Evolutionary conservation across 2,113 vertebrate genomes (phyloP).

Genomic region (Nycticorax nycticorax): DNA sequence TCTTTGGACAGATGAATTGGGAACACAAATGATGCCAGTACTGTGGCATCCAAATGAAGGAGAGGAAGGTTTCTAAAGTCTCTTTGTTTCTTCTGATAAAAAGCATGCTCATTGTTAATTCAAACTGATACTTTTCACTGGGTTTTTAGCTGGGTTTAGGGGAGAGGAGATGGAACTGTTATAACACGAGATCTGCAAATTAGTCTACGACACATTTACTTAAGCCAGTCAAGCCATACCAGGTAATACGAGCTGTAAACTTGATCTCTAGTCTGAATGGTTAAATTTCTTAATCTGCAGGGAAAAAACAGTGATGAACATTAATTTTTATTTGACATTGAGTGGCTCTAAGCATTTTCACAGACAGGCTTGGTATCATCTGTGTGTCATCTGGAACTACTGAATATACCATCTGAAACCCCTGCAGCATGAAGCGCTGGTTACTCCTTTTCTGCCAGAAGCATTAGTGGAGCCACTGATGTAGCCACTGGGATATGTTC

Average conservation of each 20-base stretch:
- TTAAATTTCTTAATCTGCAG: neutral
- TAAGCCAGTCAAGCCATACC: neutral
- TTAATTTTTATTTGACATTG: neutral
- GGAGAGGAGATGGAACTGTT: neutral
- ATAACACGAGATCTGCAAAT: neutral
- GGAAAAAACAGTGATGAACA: neutral
- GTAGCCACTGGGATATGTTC: constrained; percentile 10
- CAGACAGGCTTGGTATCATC: neutral
- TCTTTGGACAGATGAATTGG: neutral
- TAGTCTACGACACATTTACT: neutral
- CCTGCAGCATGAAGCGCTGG: neutral
- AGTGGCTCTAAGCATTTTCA: neutral
- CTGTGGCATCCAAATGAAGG: neutral
- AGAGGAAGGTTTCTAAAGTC: neutral
- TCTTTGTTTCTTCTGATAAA: neutral
- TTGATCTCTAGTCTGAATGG: neutral
- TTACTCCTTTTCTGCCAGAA: constrained; percentile 14
- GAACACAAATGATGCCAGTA: neutral
- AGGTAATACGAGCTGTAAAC: neutral
- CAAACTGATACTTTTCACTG: neutral
- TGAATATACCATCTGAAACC: neutral
- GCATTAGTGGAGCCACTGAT: neutral
- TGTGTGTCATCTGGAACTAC: neutral
- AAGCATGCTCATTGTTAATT: neutral
- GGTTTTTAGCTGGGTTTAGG: neutral